A percentile compares a stretch with the other conserved stretches of the same genome.
These are phyloP conservation scores for Sander vitreus DNA, from an alignment of 2,113 vertebrate species.

Conservation along the genomic window DNA sequence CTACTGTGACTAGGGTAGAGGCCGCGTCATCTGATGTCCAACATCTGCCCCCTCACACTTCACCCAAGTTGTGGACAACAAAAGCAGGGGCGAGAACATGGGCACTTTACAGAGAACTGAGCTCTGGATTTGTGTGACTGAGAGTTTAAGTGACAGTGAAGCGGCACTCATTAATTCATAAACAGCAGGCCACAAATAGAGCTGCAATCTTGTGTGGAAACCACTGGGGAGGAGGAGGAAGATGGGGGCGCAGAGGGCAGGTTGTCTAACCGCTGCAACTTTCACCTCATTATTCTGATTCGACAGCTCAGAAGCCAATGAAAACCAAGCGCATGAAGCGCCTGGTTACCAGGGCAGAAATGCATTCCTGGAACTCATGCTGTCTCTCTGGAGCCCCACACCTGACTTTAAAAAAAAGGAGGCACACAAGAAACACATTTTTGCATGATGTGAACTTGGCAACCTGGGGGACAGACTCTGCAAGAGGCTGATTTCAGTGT, in stretches of 20 bases:
- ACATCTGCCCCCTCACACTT: conserved; percentile 17
- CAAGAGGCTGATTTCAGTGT: conserved; percentile 18
- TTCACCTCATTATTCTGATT: conserved; percentile 71
- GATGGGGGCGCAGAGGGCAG: conserved; percentile 37
- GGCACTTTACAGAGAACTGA: conserved; percentile 11
- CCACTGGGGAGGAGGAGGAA: conserved; percentile 49
- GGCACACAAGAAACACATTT: conserved; percentile 1
- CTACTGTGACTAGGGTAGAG: not conserved
- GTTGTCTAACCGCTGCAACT: conserved; percentile 68
- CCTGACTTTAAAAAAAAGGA: conserved; percentile 22
- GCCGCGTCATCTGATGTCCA: not conserved
- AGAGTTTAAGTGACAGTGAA: conserved; percentile 61
- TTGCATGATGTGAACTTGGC: conserved; percentile 8
- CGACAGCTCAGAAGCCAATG: conserved; percentile 75
- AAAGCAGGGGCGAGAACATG: not conserved
- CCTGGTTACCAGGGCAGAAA: conserved; percentile 78
- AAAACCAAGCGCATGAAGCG: conserved; percentile 56
- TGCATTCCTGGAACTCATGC: conserved; percentile 33
- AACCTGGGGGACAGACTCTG: not conserved
- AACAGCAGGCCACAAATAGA: conserved; percentile 76
- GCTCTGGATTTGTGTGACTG: conserved; percentile 39
- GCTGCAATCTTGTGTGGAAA: conserved; percentile 52
- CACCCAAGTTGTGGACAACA: not conserved
- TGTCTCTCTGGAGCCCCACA: conserved; percentile 6
- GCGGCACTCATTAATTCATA: conserved; percentile 76